These are phyloP conservation scores for Oreonectes daqikongensis DNA, from an alignment of 2,797 vertebrate species.

Conservation along the genomic window DNA sequence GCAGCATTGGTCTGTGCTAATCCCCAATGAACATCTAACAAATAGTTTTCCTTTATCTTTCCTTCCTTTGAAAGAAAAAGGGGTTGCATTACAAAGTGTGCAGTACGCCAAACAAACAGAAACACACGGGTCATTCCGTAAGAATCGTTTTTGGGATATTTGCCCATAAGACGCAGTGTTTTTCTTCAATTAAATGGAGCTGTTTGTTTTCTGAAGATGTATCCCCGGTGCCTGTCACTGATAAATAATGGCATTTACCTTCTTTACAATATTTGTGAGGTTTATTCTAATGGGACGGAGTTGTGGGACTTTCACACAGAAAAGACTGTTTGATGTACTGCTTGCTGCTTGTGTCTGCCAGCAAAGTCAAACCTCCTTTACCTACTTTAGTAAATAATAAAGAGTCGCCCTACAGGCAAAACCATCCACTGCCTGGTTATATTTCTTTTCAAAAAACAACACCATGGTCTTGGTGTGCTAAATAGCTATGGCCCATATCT, in stretches of 20 bases:
- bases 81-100: constrained; percentile 24
- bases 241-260: constrained; percentile 75
- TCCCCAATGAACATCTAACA: constrained; percentile 19
- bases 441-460: constrained; percentile 38
- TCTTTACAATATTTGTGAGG: constrained; percentile 66
- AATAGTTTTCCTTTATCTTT: constrained; percentile 41
- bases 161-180: constrained; percentile 68
- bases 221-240: constrained; percentile 65
- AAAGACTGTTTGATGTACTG: constrained; percentile 46
- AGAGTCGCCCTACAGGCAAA: constrained; percentile 63
- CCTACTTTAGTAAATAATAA: constrained; percentile 65
- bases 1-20: constrained; percentile 13
- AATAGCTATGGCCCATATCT: constrained; percentile 56
- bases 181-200: constrained; percentile 63
- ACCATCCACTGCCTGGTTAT: constrained; percentile 50
- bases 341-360: constrained; percentile 48
- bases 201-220: constrained; percentile 72
- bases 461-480: constrained; percentile 56
- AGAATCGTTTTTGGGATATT: constrained; percentile 61
- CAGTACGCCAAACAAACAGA: constrained; percentile 1
- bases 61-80: not conserved
- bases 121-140: constrained; percentile 34
- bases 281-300: constrained; percentile 59
- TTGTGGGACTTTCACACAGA: constrained; percentile 48
- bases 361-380: constrained; percentile 47